Evolutionary conservation across 2,113 vertebrate genomes (phyloP), one percentile per base, ranked within the genome.

Genomic region (Anguilla rostrata): DNA sequence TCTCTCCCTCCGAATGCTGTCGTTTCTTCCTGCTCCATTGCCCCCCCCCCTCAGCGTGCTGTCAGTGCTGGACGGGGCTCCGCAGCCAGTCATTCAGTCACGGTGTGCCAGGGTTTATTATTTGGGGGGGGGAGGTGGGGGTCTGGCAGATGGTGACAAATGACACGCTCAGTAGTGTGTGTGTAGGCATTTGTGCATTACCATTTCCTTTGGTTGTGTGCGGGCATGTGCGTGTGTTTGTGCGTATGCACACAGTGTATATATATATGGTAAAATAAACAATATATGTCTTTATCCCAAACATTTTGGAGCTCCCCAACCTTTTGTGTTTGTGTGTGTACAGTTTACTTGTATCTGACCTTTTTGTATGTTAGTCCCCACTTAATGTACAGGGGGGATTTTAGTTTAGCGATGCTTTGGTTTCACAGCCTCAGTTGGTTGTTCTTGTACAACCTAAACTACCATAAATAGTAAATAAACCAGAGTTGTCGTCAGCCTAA

Each of bases 131-230:
- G 75, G 34, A 26, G 49, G 8, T 66, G 18, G 66, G 8, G 84
- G 29, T 56, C 84, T 85, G 46, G 75, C 84, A 85, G 84, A 85
- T 85, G 85, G 85, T 81, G 49, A 81, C 22, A 78, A 78, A 63
- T 57, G 39, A 40, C 20, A 80, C n/a, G 39, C 78, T 26, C 78
- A 29, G 22, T 78, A 39, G 29, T 78, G 75, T 34, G 46, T 78
- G 46, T 46, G 14, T 83, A 22, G 3, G 2, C 82, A 2, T 60
- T 22, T 81, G 53, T 63, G 5, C 26, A 57, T 82, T 53, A 53
- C 49, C 49, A 53, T 40, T 49, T 53, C 46, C 16, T 53, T 5
- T 22, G 18, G 60, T 66, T 26, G 18, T 66, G 18, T 66, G 60
- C 26, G 20, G 18, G 60, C 60, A 66, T 15, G 84, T 39, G 29